Evolutionary conservation across 1,140 invertebrate genomes (phyloP).

Genomic region (Daktulosphaira vitifoliae): DNA sequence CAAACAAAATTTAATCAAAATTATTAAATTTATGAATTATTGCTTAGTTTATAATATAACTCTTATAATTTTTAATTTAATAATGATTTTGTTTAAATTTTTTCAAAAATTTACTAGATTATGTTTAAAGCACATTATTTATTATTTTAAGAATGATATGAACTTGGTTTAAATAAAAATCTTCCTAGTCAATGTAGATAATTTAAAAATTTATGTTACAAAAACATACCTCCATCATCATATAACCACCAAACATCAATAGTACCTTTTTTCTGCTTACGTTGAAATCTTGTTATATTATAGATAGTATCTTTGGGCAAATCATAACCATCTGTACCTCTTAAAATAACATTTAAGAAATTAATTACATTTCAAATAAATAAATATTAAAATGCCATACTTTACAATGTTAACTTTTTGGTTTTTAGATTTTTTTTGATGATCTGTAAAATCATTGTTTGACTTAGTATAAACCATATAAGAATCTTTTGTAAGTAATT

Average conservation of each 20-base stretch:
- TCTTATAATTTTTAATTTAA: too few species aligned
- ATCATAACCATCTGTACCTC: slow-evolving; percentile 30
- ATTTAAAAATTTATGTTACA: too few species aligned
- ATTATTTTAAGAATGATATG: too few species aligned
- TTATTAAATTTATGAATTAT: too few species aligned
- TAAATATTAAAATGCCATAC: background rate
- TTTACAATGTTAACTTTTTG: slow-evolving; percentile 24
- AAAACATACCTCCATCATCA: slow-evolving; percentile 52
- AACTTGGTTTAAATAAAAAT: too few species aligned
- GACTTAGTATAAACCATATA: background rate
- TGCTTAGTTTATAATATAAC: too few species aligned
- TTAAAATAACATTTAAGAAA: background rate
- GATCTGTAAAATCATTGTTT: background rate
- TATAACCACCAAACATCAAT: slow-evolving; percentile 67
- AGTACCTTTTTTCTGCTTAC: slow-evolving; percentile 48
- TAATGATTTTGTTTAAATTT: too few species aligned
- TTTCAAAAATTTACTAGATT: too few species aligned
- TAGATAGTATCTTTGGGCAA: slow-evolving; percentile 25
- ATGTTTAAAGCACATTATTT: too few species aligned
- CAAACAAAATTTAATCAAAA: too few species aligned
- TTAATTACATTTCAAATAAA: background rate
- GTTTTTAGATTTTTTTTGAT: slow-evolving; percentile 7
- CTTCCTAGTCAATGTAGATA: too few species aligned
- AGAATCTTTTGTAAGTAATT: slow-evolving; percentile 5
- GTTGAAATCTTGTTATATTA: slow-evolving; percentile 36